These are phyloP conservation scores for Melanargia galathea DNA, from an alignment of 2,888 invertebrate genomes.

Conservation along the genomic window DNA sequence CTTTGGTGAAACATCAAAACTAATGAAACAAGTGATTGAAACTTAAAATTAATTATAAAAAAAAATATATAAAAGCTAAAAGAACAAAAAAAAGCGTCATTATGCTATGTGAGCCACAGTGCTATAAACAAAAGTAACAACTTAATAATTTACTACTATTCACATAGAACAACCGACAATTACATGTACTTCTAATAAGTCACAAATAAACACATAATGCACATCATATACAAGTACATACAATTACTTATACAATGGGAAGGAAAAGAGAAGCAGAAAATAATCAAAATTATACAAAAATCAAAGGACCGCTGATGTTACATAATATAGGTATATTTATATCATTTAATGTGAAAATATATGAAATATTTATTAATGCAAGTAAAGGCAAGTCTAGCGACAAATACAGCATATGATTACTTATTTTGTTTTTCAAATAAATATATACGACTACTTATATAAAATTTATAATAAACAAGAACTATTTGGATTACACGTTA, in stretches of 20 bases:
- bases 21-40: slow-evolving; percentile 10
- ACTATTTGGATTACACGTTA: not conserved
- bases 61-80: slow-evolving; percentile 6
- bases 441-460: not conserved
- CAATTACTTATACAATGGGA: not conserved
- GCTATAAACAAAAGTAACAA: not conserved
- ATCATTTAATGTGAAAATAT: not conserved
- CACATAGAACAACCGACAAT: not conserved
- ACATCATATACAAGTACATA: not conserved
- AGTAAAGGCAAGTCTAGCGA: not conserved
- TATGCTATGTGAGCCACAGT: not conserved
- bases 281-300: not conserved
- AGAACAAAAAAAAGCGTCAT: not conserved
- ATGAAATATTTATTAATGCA: not conserved
- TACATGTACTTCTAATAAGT: not conserved
- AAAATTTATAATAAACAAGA: not conserved
- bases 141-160: not conserved
- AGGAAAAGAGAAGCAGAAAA: not conserved
- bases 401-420: too few relatives aligned
- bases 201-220: not conserved
- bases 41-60: slow-evolving; percentile 1
- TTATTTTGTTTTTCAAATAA: too few relatives aligned
- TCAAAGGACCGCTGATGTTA: not conserved
- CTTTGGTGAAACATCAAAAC: slow-evolving; percentile 31
- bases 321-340: not conserved